A percentile compares a stretch with the other conserved stretches of the same genome.
These are phyloP conservation scores for Actias luna DNA, from an alignment of 2,888 invertebrate species.

Conservation along the genomic window DNA sequence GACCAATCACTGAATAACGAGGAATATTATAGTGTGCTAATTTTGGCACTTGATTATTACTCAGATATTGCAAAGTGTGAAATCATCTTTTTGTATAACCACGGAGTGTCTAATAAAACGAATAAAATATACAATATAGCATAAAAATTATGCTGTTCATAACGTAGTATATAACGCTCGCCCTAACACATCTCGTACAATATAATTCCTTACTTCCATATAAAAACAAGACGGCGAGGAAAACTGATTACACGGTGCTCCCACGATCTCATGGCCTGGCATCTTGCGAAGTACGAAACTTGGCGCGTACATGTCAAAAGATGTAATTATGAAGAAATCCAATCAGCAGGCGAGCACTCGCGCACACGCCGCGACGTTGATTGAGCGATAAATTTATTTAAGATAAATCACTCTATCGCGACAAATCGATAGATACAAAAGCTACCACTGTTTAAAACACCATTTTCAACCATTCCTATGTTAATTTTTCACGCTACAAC, in stretches of 20 bases:
- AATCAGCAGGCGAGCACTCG: conserved; percentile 71
- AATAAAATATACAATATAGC: not conserved
- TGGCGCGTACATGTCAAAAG: conserved; percentile 80
- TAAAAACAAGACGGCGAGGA: conserved; percentile 75
- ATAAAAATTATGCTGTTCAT: not conserved
- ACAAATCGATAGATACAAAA: conserved; percentile 67
- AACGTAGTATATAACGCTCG: not conserved
- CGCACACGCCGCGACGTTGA: conserved; percentile 66
- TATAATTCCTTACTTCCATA: conserved; percentile 57
- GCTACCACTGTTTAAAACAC: not conserved
- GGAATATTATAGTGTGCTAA: no score
- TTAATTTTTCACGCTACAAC: not conserved
- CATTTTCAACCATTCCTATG: not conserved
- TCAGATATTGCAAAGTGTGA: not conserved
- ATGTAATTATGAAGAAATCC: conserved; percentile 82
- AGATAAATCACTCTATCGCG: conserved; percentile 73
- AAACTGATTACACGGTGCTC: conserved; percentile 80
- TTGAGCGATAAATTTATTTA: conserved; percentile 76
- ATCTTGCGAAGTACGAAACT: conserved; percentile 74
- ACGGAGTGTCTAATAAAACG: not conserved
- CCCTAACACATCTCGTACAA: conserved; percentile 29
- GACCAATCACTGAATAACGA: not conserved
- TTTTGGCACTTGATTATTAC: no score
- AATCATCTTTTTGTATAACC: not conserved
- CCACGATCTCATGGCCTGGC: conserved; percentile 77